Evolutionary conservation across 2,888 invertebrate genomes (phyloP).

Genomic region (Andrena fulva): DNA sequence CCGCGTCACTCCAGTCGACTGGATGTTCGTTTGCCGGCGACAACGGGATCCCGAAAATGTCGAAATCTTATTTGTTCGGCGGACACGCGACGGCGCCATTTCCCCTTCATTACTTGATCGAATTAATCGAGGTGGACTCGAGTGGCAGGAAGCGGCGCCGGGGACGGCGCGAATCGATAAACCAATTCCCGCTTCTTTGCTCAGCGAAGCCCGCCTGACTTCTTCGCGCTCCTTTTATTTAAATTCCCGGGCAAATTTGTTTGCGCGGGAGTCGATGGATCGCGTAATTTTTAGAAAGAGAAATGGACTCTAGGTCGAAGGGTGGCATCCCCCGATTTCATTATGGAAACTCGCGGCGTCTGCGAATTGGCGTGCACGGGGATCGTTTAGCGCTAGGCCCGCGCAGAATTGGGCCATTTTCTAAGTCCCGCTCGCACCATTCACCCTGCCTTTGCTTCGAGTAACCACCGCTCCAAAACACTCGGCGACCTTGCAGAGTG

Average conservation of each 20-base stretch:
- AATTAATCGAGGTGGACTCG: not conserved
- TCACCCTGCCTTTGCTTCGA: not conserved
- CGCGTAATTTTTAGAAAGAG: too few relatives aligned
- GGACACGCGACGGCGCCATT: not conserved
- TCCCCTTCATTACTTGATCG: not conserved
- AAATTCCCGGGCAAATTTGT: too few relatives aligned
- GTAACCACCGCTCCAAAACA: too few relatives aligned
- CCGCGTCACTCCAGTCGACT: too few relatives aligned
- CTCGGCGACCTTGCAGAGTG: too few relatives aligned
- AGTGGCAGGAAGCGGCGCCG: not conserved
- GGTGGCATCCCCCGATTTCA: not conserved
- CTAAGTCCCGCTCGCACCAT: not conserved
- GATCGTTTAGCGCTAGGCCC: constrained; percentile 65
- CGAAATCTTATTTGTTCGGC: too few relatives aligned
- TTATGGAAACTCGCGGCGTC: constrained; percentile 47
- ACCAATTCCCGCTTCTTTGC: not conserved
- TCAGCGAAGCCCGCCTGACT: too few relatives aligned
- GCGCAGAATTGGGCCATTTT: constrained; percentile 56
- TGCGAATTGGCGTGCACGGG: constrained; percentile 68
- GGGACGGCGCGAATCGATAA: not conserved
- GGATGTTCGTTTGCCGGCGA: too few relatives aligned
- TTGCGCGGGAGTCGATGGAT: too few relatives aligned
- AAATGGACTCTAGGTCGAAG: too few relatives aligned
- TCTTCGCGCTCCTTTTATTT: too few relatives aligned
- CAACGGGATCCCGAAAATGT: too few relatives aligned